A percentile compares a stretch with the other conserved stretches of the same genome.
These are phyloP conservation scores for Anguilla pacifica DNA, from an alignment of 2,797 vertebrate genomes.

Conservation along the genomic window DNA sequence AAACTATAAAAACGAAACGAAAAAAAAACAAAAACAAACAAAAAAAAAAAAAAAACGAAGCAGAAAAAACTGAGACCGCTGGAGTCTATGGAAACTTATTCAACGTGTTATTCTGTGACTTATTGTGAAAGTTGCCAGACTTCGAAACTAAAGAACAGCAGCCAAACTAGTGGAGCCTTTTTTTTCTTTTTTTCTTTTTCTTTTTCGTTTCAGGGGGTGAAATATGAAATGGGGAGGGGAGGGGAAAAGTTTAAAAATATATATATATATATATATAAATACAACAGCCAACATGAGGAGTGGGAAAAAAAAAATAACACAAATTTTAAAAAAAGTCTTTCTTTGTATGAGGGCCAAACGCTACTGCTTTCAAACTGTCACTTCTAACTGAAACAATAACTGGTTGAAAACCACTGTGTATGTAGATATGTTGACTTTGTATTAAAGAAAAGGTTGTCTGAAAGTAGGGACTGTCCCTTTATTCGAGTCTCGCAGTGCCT, in stretches of 20 bases:
- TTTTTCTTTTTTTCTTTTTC: too few relatives aligned
- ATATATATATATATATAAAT: slow-evolving; percentile 48
- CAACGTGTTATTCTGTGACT: slow-evolving; percentile 71
- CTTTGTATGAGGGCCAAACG: slow-evolving; percentile 88
- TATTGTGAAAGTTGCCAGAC: slow-evolving; percentile 73
- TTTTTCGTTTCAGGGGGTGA: slow-evolving; percentile 50
- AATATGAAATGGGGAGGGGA: slow-evolving; percentile 46
- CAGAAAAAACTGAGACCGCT: slow-evolving; percentile 41
- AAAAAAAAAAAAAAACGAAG: background rate
- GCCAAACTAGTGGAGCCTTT: slow-evolving; percentile 62
- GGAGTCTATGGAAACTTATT: slow-evolving; percentile 69
- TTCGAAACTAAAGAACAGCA: slow-evolving; percentile 65
- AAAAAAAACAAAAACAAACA: background rate
- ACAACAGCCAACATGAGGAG: slow-evolving; percentile 48
- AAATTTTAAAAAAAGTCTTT: slow-evolving; percentile 65
- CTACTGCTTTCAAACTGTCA: slow-evolving; percentile 89
- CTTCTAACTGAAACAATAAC: slow-evolving; percentile 89
- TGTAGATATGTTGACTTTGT: slow-evolving; percentile 99
- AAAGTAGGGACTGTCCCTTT: slow-evolving; percentile 50
- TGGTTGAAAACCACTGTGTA: slow-evolving; percentile 93
- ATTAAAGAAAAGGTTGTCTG: slow-evolving; percentile 99
- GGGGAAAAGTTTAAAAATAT: slow-evolving; percentile 56
- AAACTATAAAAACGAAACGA: slow-evolving; percentile 12
- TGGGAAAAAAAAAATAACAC: slow-evolving; percentile 32
- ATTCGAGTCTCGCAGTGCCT: background rate